Evolutionary conservation across 1,140 invertebrate species (phyloP), one percentile per base, ranked within the genome.

Genomic region (Lerema accius): DNA sequence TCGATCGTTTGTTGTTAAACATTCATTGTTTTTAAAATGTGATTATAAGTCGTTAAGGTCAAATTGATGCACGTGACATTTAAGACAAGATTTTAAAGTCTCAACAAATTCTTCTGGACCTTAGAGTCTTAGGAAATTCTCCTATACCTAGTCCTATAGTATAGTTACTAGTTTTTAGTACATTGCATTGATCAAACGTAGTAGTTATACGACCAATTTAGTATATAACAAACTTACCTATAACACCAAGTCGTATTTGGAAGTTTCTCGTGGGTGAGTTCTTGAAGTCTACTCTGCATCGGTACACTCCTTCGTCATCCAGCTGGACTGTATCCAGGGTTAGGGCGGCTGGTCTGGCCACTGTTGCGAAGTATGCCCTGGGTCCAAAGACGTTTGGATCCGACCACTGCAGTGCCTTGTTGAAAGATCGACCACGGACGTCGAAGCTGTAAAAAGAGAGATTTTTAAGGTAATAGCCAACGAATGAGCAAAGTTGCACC

Each of bases 171-270:
- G n/a, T n/a, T n/a, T n/a, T n/a, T n/a, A n/a, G n/a, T n/a, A n/a
- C n/a, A n/a, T n/a, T n/a, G 19, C 19, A 23, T 23, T 23, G 19
- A 23, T 23, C n/a, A n/a, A n/a, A n/a, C n/a, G n/a, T n/a, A n/a
- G n/a, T n/a, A n/a, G n/a, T n/a, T n/a, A n/a, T n/a, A n/a, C n/a
- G n/a, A n/a, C n/a, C n/a, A n/a, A n/a, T n/a, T n/a, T 32, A 32
- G 1, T 37, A 7, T 37, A 11, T 3, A 11, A 2, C 11, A n/a
- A 37, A 92, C 95, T 95, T 92, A 98, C 97, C 96, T 79, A 97
- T 97, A 73, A 98, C 96, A 76, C 96, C 96, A 71, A 98, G 93
- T 81, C 96, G 96, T 81, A 98, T 96, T 86, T 96, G 95, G 80
- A 95, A 96, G 90, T 98, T 98, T 66, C 96, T 93, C 13, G 97